Base-by-base conservation (phyloP, 23 tunicate species). In the Styela clava region DNA sequence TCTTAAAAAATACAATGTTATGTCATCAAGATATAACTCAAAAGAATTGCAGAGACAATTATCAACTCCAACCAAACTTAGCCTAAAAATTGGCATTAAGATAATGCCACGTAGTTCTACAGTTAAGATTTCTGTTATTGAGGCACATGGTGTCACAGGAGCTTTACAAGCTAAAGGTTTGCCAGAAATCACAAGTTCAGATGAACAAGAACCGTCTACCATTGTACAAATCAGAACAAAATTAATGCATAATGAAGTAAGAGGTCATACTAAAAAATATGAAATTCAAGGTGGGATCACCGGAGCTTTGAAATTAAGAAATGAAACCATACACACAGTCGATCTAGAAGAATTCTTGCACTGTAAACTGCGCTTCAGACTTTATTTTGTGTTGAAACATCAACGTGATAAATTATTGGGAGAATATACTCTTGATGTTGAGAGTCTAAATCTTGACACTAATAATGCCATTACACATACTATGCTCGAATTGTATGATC, bases 211-310 rank as follows among this genome's bases (percentile, higher is more conserved):
- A 22, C 87, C 82, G n/a, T 61, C 44, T 12, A n/a, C 77, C 2
- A 24, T 86, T 28, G 83, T 91, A 1, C 98, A 93, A 69, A 26
- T 93, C 7, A 62, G 98, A 76, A 93, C 98, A 52, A 93, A 93
- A 63, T 61, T 93, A 34, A 16, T 88, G 5, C 93, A 86, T 7
- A 35, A 89, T 0, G 98, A 93, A 24, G 73, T 74, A 2, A 35
- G 98, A 34, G 93, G 98, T 25, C 98, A 93, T 64, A 93, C 94
- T 62, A 85, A 76, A 62, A 93, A 93, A 74, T 88, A 83, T 64
- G 89, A 88, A 63, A 82, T 93, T 24, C 74, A 77, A 1, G 93
- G 86, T 74, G 69, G 87, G 31, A 23, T 84, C 1, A 79, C 85
- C 61, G 98, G 87, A 1, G 70, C 98, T 31, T 62, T 93, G 81